Conservation (phyloP, 2,797 vertebrate species). For the Lutjanus argentimaculatus region DNA sequence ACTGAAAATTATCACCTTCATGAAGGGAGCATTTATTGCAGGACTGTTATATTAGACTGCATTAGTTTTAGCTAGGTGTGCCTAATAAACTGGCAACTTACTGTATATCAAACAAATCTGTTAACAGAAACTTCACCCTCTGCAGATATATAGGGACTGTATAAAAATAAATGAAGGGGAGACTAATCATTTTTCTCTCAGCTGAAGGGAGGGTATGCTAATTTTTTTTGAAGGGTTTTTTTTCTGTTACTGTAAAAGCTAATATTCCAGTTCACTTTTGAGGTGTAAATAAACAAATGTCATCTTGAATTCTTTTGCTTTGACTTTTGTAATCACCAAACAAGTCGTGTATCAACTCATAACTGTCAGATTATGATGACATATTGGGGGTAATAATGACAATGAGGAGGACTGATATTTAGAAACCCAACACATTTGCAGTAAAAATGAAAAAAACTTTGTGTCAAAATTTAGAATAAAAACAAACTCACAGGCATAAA, state of each 20-base stretch:
- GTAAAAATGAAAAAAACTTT: too few relatives aligned
- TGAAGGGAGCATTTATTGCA: not conserved
- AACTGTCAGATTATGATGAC: too few relatives aligned
- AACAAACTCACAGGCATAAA: too few relatives aligned
- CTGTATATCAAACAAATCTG: not conserved
- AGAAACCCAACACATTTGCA: too few relatives aligned
- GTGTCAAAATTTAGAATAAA: too few relatives aligned
- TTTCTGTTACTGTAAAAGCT: not conserved
- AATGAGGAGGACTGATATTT: too few relatives aligned
- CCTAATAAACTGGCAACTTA: not conserved
- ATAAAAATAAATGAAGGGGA: not conserved
- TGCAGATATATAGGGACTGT: not conserved
- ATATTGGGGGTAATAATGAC: too few relatives aligned
- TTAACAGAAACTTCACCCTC: not conserved
- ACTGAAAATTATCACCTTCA: not conserved
- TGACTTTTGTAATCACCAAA: not conserved
- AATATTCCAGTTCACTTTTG: not conserved
- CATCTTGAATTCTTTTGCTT: not conserved
- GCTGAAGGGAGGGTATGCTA: not conserved
- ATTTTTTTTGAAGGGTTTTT: not conserved
- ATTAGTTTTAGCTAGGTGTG: not conserved
- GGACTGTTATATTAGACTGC: not conserved
- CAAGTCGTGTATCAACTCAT: not conserved
- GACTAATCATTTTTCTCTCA: not conserved
- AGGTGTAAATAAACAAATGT: not conserved